Percentiles rank a stretch among this genome's conserved stretches.
phyloP scores from a whole-genome alignment of 2,113 vertebrate genomes.

The Bufo gargarizans region DNA sequence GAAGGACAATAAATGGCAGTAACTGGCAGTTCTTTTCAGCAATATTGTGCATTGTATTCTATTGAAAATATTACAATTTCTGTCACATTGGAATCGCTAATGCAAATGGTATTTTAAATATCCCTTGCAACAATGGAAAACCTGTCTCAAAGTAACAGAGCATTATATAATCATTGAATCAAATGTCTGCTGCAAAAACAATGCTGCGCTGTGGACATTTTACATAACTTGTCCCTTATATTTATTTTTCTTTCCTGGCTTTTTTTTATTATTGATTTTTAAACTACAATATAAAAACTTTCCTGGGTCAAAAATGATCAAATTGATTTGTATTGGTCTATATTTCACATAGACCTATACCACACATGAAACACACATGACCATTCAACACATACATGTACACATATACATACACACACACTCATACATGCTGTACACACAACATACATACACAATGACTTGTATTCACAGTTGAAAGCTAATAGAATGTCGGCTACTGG shows the following conservation, averaged over 20 bases:
- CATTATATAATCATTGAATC: constrained; percentile 10
- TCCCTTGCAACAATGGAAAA: neutral
- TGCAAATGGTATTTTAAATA: neutral
- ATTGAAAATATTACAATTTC: constrained; percentile 1
- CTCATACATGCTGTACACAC: too few relatives aligned
- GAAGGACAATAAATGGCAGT: neutral
- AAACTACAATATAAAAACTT: neutral
- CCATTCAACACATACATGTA: too few relatives aligned
- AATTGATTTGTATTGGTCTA: neutral
- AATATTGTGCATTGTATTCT: constrained; percentile 17
- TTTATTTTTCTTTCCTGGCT: neutral
- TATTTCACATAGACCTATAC: neutral
- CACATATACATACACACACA: neutral
- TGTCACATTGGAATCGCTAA: neutral
- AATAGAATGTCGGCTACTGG: too few relatives aligned
- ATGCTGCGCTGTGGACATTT: neutral
- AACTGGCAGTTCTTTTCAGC: constrained; percentile 1
- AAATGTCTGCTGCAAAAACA: neutral
- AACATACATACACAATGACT: neutral
- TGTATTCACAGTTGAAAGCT: neutral
- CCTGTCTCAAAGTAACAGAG: neutral
- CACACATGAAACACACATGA: too few relatives aligned
- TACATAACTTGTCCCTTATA: neutral
- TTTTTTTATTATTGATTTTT: neutral
- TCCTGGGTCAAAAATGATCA: neutral